phyloP scores from a whole-genome alignment of 1,140 invertebrate species.

The Sycophila sp. region DNA sequence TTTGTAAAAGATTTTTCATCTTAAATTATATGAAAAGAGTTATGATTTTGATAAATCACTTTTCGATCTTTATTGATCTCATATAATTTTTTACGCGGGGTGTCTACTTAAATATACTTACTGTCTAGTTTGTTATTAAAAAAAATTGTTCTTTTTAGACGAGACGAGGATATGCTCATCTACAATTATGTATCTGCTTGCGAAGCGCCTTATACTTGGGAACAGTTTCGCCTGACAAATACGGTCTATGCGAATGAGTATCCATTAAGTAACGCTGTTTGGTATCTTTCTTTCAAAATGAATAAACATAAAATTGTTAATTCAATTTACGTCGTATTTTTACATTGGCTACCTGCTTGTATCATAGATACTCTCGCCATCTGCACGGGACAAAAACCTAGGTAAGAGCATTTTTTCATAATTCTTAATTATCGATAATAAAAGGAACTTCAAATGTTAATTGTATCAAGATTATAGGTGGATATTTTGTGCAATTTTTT shows the following conservation, averaged over 20 bases:
- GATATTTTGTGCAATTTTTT: no score
- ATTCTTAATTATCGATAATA: not conserved
- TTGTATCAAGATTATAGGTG: no score
- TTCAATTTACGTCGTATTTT: conserved; percentile 63
- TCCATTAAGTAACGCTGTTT: conserved; percentile 68
- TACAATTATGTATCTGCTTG: conserved; percentile 77
- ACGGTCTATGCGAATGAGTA: conserved; percentile 61
- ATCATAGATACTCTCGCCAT: conserved; percentile 67
- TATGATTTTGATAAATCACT: no score
- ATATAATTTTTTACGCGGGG: no score
- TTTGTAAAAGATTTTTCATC: no score
- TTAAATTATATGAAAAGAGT: no score
- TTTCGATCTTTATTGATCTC: no score
- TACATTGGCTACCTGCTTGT: conserved; percentile 72
- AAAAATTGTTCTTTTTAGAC: no score
- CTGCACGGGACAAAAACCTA: conserved; percentile 70
- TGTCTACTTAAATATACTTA: no score
- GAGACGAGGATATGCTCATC: conserved; percentile 65
- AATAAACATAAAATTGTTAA: conserved; percentile 66
- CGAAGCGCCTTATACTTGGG: conserved; percentile 74
- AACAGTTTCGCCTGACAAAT: conserved; percentile 67
- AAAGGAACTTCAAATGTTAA: no score
- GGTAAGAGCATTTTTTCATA: conserved; percentile 69
- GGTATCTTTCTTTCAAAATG: conserved; percentile 68
- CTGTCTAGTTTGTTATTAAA: no score